Conservation (phyloP, 2,888 invertebrate genomes). For the Callyntrura sp. region DNA sequence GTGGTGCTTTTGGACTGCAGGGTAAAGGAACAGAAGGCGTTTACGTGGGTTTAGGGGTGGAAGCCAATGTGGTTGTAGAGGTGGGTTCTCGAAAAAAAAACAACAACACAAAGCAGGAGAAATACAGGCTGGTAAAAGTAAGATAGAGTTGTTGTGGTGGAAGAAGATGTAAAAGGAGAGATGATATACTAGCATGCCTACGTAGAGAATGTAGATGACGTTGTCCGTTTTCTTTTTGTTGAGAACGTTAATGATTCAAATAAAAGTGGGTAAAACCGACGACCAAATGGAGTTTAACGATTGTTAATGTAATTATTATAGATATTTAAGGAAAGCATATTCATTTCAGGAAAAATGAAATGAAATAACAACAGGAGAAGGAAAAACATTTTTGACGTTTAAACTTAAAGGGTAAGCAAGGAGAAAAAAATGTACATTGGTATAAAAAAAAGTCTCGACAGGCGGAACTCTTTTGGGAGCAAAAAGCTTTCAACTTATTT, state of each 20-base stretch:
- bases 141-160: conserved; percentile 10
- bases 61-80: conserved; percentile 81
- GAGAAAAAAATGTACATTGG: background rate
- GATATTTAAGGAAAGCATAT: background rate
- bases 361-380: too few relatives aligned
- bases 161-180: background rate
- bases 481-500: conserved; percentile 50
- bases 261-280: too few relatives aligned
- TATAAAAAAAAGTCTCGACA: background rate
- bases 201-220: background rate
- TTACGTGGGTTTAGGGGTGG: conserved; percentile 74
- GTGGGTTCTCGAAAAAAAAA: conserved; percentile 79
- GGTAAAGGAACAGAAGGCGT: conserved; percentile 74
- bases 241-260: too few relatives aligned
- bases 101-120: conserved; percentile 67
- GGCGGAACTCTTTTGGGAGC: conserved; percentile 31
- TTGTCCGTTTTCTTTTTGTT: background rate
- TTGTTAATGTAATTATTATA: background rate
- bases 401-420: too few relatives aligned
- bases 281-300: background rate
- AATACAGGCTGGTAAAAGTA: conserved; percentile 51
- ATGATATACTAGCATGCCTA: too few relatives aligned
- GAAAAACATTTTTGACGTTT: too few relatives aligned
- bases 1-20: conserved; percentile 12
- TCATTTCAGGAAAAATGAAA: background rate